phyloP scores from a whole-genome alignment of 2,113 vertebrate species.

The Rattus norvegicus region GRCr8 NC_086032.1:35994001-35994500 shows the following conservation, averaged over 20 bases:
- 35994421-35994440: conserved; percentile 96
- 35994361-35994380: conserved; percentile 21
- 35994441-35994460: conserved; percentile 94
- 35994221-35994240: neutral
- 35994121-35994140: conserved; percentile 39
- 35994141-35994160: conserved; percentile 7
- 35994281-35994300: neutral
- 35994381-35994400: conserved; percentile 65
- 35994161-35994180: conserved; percentile 25
- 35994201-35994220: conserved; percentile 6
- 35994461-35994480: conserved; percentile 93
- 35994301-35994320: neutral
- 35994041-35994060: conserved; percentile 10
- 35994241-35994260: neutral
- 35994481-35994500: conserved; percentile 94
- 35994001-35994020: neutral
- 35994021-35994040: conserved; percentile 1
- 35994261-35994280: neutral
- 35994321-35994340: conserved; percentile 1
- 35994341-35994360: neutral
- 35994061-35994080: neutral
- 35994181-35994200: neutral
- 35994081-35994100: neutral
- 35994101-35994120: conserved; percentile 4
- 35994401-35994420: conserved; percentile 90